A percentile compares a stretch with the other conserved stretches of the same genome.
Conservation (phyloP, 2,888 invertebrate species). For the Leptinotarsa haldemani region DNA sequence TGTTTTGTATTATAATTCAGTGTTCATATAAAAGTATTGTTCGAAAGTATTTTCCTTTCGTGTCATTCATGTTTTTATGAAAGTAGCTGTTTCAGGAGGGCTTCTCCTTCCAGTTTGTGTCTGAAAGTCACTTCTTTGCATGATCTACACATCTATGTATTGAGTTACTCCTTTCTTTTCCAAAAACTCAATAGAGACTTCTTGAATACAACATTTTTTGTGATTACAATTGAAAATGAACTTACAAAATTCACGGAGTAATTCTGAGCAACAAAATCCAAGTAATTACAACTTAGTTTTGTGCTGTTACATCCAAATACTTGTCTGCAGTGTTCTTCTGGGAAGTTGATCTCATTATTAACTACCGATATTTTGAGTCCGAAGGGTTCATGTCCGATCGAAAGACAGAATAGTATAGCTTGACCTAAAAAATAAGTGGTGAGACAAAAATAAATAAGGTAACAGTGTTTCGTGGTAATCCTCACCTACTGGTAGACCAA, state of each 20-base stretch:
- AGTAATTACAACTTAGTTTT: constrained; percentile 81
- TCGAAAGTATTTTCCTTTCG: too few species aligned
- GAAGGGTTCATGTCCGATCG: constrained; percentile 88
- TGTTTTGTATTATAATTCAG: too few species aligned
- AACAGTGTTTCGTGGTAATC: neutral
- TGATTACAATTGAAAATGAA: constrained; percentile 45
- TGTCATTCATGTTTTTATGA: too few species aligned
- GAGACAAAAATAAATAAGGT: too few species aligned
- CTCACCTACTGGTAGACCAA: constrained; percentile 83
- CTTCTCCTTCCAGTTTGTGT: too few species aligned
- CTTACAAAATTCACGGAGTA: constrained; percentile 76
- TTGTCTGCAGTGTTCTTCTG: constrained; percentile 56
- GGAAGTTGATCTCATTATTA: constrained; percentile 76
- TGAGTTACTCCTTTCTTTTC: too few species aligned
- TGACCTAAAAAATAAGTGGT: constrained; percentile 65
- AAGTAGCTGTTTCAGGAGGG: too few species aligned
- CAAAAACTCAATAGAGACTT: neutral
- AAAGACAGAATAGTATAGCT: constrained; percentile 87
- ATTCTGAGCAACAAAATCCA: constrained; percentile 74
- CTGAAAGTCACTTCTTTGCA: too few species aligned
- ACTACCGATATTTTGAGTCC: constrained; percentile 83
- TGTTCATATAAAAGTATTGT: too few species aligned
- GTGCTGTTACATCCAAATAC: constrained; percentile 55
- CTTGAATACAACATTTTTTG: neutral
- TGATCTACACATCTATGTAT: too few species aligned